These are phyloP conservation scores for Anagrus nilaparvatae DNA, from an alignment of 1,140 invertebrate species.

Conservation along the genomic window DNA sequence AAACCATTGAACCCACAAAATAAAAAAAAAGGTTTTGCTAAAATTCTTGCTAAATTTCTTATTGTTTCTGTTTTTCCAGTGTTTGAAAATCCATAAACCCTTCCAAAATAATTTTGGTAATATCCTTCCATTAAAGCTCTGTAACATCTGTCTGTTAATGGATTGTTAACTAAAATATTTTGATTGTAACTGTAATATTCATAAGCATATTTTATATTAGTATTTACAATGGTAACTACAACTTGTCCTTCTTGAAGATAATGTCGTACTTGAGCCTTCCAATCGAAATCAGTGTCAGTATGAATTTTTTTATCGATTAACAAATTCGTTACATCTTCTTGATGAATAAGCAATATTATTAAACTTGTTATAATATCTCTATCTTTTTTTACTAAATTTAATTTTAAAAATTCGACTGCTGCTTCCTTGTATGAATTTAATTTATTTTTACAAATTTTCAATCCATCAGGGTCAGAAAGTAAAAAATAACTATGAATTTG, in stretches of 20 bases:
- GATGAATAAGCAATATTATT: constrained; percentile 51
- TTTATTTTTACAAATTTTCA: not conserved
- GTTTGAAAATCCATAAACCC: constrained; percentile 52
- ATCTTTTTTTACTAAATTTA: constrained; percentile 43
- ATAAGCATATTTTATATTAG: constrained; percentile 63
- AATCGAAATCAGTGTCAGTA: constrained; percentile 68
- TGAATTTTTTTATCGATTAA: constrained; percentile 42
- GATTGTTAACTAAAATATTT: constrained; percentile 74
- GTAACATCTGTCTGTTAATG: constrained; percentile 84
- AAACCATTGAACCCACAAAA: constrained; percentile 57
- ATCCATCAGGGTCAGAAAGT: not conserved
- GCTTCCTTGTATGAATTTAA: constrained; percentile 1
- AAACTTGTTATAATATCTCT: constrained; percentile 46
- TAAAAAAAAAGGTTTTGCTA: constrained; percentile 54
- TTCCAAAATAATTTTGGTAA: constrained; percentile 51
- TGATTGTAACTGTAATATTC: constrained; percentile 75
- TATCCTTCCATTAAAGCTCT: constrained; percentile 77
- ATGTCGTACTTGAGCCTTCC: constrained; percentile 80
- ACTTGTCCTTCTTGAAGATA: constrained; percentile 66
- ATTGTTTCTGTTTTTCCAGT: constrained; percentile 65
- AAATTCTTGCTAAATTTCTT: constrained; percentile 54
- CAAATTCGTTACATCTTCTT: constrained; percentile 48
- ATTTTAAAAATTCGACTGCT: constrained; percentile 30
- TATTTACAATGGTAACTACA: constrained; percentile 66
- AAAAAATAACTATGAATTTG: constrained; percentile 40